Conservation (phyloP, 2,888 invertebrate species). For the Empis stercorea region DNA sequence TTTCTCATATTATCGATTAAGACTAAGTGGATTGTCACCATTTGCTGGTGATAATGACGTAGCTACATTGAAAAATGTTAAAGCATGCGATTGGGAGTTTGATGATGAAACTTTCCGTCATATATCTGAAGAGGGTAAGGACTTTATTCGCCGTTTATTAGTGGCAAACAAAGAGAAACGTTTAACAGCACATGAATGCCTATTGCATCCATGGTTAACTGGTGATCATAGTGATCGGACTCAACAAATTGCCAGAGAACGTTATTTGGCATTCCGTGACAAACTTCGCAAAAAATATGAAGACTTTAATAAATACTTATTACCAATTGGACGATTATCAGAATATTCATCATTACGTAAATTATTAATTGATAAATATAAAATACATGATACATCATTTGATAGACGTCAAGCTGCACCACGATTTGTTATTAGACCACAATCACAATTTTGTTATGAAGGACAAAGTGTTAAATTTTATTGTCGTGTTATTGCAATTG, state of each 20-base stretch:
- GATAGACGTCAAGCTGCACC: conserved; percentile 97
- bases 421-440: conserved; percentile 93
- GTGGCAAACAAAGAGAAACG: conserved; percentile 93
- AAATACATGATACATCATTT: conserved; percentile 90
- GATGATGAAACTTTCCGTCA: conserved; percentile 88
- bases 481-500: conserved; percentile 89
- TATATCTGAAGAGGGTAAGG: conserved; percentile 94
- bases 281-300: conserved; percentile 72
- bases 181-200: conserved; percentile 95
- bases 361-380: conserved; percentile 89
- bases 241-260: conserved; percentile 65
- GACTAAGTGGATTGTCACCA: conserved; percentile 92
- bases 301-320: conserved; percentile 67
- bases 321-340: conserved; percentile 92
- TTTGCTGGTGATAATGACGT: conserved; percentile 98
- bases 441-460: conserved; percentile 90
- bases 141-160: conserved; percentile 89
- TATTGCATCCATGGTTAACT: conserved; percentile 89
- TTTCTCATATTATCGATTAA: conserved; percentile 25
- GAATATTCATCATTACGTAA: conserved; percentile 96
- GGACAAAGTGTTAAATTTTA: conserved; percentile 96
- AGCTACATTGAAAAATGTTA: conserved; percentile 95
- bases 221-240: conserved; percentile 70
- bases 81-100: conserved; percentile 98
- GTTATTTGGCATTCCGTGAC: conserved; percentile 79